Conservation (phyloP, 2,797 vertebrate genomes). For the Danio albolineatus region DNA sequence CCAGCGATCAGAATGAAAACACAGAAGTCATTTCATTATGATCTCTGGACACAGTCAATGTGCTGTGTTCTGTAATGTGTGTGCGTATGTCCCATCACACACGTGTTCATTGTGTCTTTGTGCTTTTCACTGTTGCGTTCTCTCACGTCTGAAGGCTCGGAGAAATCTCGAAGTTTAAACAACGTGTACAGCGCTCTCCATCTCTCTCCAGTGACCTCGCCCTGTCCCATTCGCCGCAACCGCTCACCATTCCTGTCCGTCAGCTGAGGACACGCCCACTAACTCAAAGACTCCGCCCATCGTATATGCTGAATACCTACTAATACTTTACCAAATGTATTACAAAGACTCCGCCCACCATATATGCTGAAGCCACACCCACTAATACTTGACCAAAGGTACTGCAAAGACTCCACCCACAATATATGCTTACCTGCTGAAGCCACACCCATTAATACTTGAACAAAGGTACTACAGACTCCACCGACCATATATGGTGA, state of each 20-base stretch:
- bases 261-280: slow-evolving; percentile 62
- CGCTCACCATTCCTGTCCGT: slow-evolving; percentile 92
- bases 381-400: not conserved
- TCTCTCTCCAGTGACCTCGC: slow-evolving; percentile 92
- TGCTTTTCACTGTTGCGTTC: slow-evolving; percentile 75
- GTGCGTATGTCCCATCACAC: slow-evolving; percentile 60
- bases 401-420: not conserved
- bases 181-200: slow-evolving; percentile 93
- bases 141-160: slow-evolving; percentile 89
- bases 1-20: slow-evolving; percentile 40
- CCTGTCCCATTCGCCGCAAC: slow-evolving; percentile 91
- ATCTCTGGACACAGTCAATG: slow-evolving; percentile 26
- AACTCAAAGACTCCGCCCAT: not conserved
- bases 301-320: not conserved
- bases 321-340: not conserved
- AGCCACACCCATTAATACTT: not conserved
- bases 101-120: slow-evolving; percentile 27
- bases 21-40: not conserved
- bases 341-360: not conserved
- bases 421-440: not conserved
- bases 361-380: not conserved
- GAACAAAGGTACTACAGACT: not conserved
- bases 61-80: not conserved
- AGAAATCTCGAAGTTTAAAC: slow-evolving; percentile 97
- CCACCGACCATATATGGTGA: no score